Evolutionary conservation across 1,140 invertebrate species (phyloP).

Genomic region (Eumaeus atala): DNA sequence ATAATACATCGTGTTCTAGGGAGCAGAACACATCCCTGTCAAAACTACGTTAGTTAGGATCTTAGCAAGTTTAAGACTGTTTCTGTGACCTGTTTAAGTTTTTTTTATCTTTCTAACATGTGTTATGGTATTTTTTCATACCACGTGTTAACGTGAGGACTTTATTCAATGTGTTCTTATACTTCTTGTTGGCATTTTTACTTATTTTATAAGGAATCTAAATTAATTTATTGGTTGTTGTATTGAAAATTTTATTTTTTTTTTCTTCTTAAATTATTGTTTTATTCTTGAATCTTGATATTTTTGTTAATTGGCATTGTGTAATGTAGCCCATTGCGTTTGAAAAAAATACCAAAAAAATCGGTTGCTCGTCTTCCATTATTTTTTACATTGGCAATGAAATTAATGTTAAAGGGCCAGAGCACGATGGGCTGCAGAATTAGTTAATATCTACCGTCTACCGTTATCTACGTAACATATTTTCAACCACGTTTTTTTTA

Average conservation of each 20-base stretch:
- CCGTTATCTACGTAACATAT: conserved; percentile 26
- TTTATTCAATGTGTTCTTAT: conserved; percentile 72
- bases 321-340: conserved; percentile 59
- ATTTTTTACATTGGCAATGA: conserved; percentile 8
- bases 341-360: conserved; percentile 12
- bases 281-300: conserved; percentile 48
- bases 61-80: conserved; percentile 74
- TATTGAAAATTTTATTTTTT: conserved; percentile 70
- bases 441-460: conserved; percentile 8
- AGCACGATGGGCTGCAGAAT: conserved; percentile 45
- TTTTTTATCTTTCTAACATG: conserved; percentile 59
- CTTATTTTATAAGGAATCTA: conserved; percentile 73
- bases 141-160: conserved; percentile 39
- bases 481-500: conserved; percentile 26
- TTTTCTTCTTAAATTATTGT: conserved; percentile 68
- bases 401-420: background rate
- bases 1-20: conserved; percentile 67
- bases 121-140: conserved; percentile 55
- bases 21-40: conserved; percentile 72
- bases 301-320: conserved; percentile 61
- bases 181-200: conserved; percentile 74
- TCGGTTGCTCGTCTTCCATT: conserved; percentile 59
- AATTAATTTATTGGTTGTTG: conserved; percentile 75
- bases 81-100: conserved; percentile 71
- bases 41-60: conserved; percentile 69